phyloP scores from a whole-genome alignment of 2,113 vertebrate species.

The Spermophilus dauricus region DNA sequence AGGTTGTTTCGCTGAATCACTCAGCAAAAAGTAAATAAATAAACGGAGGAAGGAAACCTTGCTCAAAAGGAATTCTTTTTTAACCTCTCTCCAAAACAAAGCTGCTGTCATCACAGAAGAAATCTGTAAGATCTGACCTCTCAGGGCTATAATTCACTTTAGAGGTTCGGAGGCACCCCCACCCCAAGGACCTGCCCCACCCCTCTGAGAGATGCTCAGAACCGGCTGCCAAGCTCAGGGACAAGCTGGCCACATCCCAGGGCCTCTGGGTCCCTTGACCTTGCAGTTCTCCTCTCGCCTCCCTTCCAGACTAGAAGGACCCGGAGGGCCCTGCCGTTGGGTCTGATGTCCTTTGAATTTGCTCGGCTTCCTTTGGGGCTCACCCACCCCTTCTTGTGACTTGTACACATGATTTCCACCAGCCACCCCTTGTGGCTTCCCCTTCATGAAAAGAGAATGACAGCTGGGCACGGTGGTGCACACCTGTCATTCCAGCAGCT shows the following conservation, averaged over 20 bases:
- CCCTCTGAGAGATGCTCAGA: background rate
- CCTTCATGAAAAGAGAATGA: background rate
- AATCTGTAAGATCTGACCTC: background rate
- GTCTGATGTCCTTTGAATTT: background rate
- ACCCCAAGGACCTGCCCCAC: background rate
- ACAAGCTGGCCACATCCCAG: background rate
- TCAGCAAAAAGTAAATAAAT: slow-evolving; percentile 78
- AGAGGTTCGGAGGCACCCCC: background rate
- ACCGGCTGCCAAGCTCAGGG: background rate
- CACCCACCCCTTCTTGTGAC: background rate
- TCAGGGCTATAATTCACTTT: background rate
- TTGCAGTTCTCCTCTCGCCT: background rate
- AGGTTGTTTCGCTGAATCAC: slow-evolving; percentile 76
- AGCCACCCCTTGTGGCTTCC: background rate
- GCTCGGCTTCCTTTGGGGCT: background rate
- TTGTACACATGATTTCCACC: background rate
- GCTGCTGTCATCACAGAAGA: slow-evolving; percentile 39
- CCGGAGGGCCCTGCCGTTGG: background rate
- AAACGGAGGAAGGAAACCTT: slow-evolving; percentile 74
- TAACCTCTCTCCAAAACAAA: slow-evolving; percentile 44
- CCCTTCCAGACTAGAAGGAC: background rate
- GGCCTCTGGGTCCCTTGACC: background rate
- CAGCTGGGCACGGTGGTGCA: no score
- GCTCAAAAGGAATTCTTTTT: slow-evolving; percentile 67
- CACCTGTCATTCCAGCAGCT: no score